Percentiles rank a stretch among this genome's conserved stretches.
Conservation (phyloP, 2,888 invertebrate species). For the Glaucopsyche alexis region DNA sequence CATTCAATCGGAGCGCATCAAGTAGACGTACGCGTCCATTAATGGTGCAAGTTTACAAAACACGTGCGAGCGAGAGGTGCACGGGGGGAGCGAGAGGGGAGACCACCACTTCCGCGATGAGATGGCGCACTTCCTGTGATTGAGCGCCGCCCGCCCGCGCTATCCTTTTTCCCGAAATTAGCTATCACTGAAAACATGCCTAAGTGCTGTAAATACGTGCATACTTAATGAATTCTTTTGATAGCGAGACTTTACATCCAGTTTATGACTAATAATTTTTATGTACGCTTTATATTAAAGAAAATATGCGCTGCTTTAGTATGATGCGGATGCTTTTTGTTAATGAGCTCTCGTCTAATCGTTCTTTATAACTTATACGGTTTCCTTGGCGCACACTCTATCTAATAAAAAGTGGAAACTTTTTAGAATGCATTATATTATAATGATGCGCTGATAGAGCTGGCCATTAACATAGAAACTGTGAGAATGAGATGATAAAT, state of each 20-base stretch:
- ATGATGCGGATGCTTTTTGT: conserved; percentile 11
- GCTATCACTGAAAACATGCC: conserved; percentile 48
- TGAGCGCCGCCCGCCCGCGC: conserved; percentile 57
- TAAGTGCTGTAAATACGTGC: conserved; percentile 44
- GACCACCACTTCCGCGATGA: conserved; percentile 79
- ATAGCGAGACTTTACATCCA: conserved; percentile 30
- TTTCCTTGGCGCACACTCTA: neutral
- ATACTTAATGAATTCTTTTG: conserved; percentile 39
- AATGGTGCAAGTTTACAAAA: conserved; percentile 65
- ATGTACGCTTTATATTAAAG: conserved; percentile 32
- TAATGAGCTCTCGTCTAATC: conserved; percentile 23
- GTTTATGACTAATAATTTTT: conserved; percentile 29
- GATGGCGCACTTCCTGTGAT: conserved; percentile 81
- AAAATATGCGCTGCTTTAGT: conserved; percentile 26
- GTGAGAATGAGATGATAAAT: conserved; percentile 3
- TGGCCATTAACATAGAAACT: conserved; percentile 8
- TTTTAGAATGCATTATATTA: conserved; percentile 17
- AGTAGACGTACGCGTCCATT: conserved; percentile 61
- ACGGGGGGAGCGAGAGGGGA: conserved; percentile 54
- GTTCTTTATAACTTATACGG: conserved; percentile 12
- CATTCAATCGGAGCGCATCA: conserved; percentile 62
- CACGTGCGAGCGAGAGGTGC: conserved; percentile 44
- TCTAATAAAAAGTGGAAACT: conserved; percentile 12
- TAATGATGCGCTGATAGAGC: conserved; percentile 9
- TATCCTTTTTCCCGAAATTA: conserved; percentile 52